phyloP scores from a whole-genome alignment of 2,888 invertebrate genomes.

The Copidosoma aretas region DNA sequence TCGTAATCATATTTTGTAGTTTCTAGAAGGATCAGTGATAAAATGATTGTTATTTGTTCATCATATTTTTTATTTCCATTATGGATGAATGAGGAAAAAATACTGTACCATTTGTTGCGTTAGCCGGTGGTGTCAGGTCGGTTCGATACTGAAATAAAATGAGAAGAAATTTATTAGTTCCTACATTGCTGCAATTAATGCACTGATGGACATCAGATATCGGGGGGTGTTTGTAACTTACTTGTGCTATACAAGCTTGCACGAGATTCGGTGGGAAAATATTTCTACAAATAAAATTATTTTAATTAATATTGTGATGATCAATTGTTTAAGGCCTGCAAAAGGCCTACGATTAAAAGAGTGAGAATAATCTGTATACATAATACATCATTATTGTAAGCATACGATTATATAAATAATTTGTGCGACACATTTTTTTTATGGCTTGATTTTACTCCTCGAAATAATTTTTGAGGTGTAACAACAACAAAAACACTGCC shows the following conservation, averaged over 20 bases:
- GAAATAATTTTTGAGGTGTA: too few species aligned
- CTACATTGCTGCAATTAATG: neutral
- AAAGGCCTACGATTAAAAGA: too few species aligned
- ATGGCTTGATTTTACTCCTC: too few species aligned
- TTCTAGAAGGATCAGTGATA: slow-evolving; percentile 9
- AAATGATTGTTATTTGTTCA: neutral
- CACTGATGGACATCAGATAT: neutral
- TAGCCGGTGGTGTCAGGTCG: slow-evolving; percentile 50
- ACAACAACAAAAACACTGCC: too few species aligned
- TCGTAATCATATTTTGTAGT: slow-evolving; percentile 58
- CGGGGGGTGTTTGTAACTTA: slow-evolving; percentile 51
- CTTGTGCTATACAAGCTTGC: slow-evolving; percentile 69
- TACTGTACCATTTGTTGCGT: slow-evolving; percentile 46
- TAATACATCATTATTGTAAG: too few species aligned
- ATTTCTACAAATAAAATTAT: slow-evolving; percentile 64
- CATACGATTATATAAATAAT: too few species aligned
- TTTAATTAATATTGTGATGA: neutral
- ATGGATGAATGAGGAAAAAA: neutral
- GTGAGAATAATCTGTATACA: too few species aligned
- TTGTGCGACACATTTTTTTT: too few species aligned
- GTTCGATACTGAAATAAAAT: slow-evolving; percentile 53
- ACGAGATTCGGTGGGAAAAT: slow-evolving; percentile 74
- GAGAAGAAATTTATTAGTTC: neutral
- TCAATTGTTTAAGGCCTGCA: neutral
- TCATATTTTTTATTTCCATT: neutral